Evolutionary conservation across 1,140 invertebrate genomes (phyloP).

Genomic region (Drosophila kanapiae): DNA sequence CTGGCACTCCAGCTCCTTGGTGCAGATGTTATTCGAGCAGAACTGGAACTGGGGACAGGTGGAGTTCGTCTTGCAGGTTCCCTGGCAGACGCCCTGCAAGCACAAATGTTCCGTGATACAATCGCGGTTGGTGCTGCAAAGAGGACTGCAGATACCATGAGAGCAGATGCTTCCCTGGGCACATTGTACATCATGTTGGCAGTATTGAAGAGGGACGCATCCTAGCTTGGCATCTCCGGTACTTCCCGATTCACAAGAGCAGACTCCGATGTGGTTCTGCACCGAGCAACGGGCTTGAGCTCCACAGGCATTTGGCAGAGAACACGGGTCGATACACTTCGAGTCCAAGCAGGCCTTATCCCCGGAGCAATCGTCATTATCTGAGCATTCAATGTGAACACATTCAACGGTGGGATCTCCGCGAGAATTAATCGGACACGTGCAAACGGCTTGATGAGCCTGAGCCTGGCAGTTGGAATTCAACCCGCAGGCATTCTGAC

Average conservation of each 20-base stretch:
- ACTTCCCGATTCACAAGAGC: constrained; percentile 92
- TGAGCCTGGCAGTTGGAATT: constrained; percentile 90
- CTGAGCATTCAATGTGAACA: constrained; percentile 90
- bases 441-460: constrained; percentile 90
- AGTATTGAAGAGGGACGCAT: constrained; percentile 92
- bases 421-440: constrained; percentile 90
- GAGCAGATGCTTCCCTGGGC: constrained; percentile 92
- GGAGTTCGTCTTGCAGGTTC: constrained; percentile 91
- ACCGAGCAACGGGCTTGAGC: constrained; percentile 90
- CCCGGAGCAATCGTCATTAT: constrained; percentile 90
- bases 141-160: constrained; percentile 91
- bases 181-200: constrained; percentile 91
- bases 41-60: constrained; percentile 93
- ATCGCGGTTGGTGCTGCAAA: constrained; percentile 91
- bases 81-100: constrained; percentile 91
- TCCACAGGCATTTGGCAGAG: constrained; percentile 92
- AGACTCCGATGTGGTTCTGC: constrained; percentile 91
- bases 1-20: constrained; percentile 91
- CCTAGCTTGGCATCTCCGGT: constrained; percentile 94
- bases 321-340: constrained; percentile 93
- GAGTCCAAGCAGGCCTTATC: constrained; percentile 91
- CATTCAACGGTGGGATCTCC: constrained; percentile 91
- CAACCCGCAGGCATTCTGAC: constrained; percentile 88
- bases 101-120: constrained; percentile 93
- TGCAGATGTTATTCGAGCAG: constrained; percentile 93